These are phyloP conservation scores for Pseudoatta argentina DNA, from an alignment of 1,140 invertebrate genomes.

Conservation along the genomic window DNA sequence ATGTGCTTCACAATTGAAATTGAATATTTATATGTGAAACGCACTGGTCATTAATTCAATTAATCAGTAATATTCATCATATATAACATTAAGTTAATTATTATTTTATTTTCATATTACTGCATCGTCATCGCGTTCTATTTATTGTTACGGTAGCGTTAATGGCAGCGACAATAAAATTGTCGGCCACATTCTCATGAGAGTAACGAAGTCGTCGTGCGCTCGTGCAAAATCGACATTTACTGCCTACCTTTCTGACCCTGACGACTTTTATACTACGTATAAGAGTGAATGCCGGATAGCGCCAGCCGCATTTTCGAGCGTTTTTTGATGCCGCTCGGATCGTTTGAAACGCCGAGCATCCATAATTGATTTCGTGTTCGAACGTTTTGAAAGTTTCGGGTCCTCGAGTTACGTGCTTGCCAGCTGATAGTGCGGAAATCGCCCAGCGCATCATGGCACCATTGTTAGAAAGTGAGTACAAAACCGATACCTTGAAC, in stretches of 20 bases:
- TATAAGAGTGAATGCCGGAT: conserved; percentile 31
- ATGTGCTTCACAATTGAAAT: not conserved
- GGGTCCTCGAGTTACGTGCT: not conserved
- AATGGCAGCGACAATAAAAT: conserved; percentile 26
- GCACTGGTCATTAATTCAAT: not conserved
- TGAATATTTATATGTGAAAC: conserved; percentile 6
- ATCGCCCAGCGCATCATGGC: not conserved
- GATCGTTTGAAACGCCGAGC: not conserved
- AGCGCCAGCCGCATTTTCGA: not conserved
- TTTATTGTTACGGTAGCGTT: not conserved
- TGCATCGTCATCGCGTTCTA: not conserved
- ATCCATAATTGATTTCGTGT: not conserved
- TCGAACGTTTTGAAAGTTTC: not conserved
- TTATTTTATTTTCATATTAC: not conserved
- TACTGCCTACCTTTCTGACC: conserved; percentile 21
- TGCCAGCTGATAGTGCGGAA: not conserved
- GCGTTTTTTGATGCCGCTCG: not conserved
- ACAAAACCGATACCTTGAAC: not conserved
- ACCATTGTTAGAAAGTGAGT: conserved; percentile 20
- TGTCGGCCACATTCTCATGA: conserved; percentile 8
- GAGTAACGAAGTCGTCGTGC: not conserved
- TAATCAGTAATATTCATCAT: not conserved
- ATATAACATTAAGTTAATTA: not conserved
- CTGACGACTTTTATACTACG: not conserved
- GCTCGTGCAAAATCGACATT: not conserved